Conservation (phyloP, 92 coral and sea anemone species). For the Micromussa lordhowensis region DNA sequence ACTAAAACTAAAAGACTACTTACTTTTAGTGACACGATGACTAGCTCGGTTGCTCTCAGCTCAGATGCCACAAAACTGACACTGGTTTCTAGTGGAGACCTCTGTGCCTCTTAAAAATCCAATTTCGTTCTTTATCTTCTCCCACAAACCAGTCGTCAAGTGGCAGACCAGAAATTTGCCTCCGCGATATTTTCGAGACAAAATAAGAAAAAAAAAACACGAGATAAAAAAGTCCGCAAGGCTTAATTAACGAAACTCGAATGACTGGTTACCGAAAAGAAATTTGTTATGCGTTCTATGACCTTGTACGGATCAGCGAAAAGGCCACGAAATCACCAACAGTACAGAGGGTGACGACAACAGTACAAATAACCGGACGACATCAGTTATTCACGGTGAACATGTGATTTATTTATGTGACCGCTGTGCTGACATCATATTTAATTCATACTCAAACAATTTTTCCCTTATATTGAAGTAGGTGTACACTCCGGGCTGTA, state of each 20-base stretch:
- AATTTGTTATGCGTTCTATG: not conserved
- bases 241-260: not conserved
- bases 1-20: not conserved
- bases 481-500: not conserved
- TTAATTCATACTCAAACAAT: conserved; percentile 17
- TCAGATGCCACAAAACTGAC: not conserved
- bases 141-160: not conserved
- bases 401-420: conserved; percentile 8
- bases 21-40: not conserved
- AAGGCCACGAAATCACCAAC: not conserved
- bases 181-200: not conserved
- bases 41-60: not conserved
- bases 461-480: not conserved
- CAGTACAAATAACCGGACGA: not conserved
- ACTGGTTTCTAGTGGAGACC: not conserved
- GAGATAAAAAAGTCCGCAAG: not conserved
- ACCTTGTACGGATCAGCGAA: not conserved
- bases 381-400: conserved; percentile 8
- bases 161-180: not conserved
- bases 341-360: not conserved
- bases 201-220: not conserved
- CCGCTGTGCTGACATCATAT: not conserved
- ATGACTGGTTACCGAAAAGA: not conserved
- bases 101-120: not conserved
- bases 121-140: not conserved